A percentile compares a stretch with the other conserved stretches of the same genome.
Evolutionary conservation across 2,797 vertebrate genomes (phyloP).

Genomic region (Thalassophryne amazonica): DNA sequence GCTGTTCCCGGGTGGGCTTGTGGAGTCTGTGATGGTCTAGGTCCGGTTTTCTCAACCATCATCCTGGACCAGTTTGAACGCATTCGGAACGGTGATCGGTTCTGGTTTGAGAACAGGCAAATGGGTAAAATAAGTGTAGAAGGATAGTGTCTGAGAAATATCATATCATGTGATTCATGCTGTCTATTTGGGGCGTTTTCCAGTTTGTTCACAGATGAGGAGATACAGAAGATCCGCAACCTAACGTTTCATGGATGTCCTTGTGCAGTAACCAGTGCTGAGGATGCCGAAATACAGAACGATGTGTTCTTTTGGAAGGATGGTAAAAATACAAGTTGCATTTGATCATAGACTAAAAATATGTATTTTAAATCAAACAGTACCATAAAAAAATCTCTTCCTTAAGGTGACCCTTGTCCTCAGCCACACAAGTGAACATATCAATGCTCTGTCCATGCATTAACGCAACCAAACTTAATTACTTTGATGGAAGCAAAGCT

Average conservation of each 20-base stretch:
- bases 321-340: conserved; percentile 77
- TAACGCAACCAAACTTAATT: conserved; percentile 76
- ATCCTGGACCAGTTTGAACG: conserved; percentile 90
- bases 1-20: conserved; percentile 86
- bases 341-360: no score
- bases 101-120: conserved; percentile 96
- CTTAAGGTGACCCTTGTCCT: conserved; percentile 84
- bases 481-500: conserved; percentile 84
- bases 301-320: conserved; percentile 82
- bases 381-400: conserved; percentile 2
- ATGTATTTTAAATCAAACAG: no score
- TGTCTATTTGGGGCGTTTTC: conserved; percentile 1
- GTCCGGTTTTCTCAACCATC: conserved; percentile 84
- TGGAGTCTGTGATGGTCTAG: conserved; percentile 81
- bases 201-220: conserved; percentile 86
- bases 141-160: no score
- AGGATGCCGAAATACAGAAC: conserved; percentile 67
- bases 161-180: neutral
- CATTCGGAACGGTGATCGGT: conserved; percentile 90
- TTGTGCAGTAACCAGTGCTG: conserved; percentile 68
- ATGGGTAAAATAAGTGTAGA: no score
- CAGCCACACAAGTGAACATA: conserved; percentile 80
- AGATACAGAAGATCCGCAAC: conserved; percentile 75
- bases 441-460: conserved; percentile 80
- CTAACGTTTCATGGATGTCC: conserved; percentile 77